phyloP scores from a whole-genome alignment of 1,140 invertebrate species.

The Caenorhabditis elegans region DNA sequence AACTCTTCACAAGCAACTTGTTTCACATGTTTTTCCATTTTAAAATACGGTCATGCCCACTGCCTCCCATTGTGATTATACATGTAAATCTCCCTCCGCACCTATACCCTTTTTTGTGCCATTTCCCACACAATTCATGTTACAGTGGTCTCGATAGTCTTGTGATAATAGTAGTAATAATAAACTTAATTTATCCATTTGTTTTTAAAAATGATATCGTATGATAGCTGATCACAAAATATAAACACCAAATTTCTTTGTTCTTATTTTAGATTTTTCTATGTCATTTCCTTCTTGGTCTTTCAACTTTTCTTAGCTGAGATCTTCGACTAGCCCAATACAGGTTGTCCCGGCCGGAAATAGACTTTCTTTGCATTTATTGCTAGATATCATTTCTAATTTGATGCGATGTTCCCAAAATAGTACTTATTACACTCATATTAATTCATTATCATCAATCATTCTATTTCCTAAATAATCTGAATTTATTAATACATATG shows the following conservation, averaged over 20 bases:
- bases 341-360: conserved; percentile 7
- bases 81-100: conserved; percentile 3
- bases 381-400: conserved; percentile 7
- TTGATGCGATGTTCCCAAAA: conserved; percentile 15
- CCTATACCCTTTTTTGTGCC: background rate
- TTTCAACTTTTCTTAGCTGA: background rate
- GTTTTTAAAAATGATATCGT: background rate
- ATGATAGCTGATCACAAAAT: background rate
- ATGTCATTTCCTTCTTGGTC: background rate
- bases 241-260: background rate
- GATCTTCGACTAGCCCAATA: conserved; percentile 9
- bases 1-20: background rate
- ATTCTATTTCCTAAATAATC: too few species aligned
- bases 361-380: background rate
- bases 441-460: background rate
- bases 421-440: background rate
- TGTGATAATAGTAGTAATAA: background rate
- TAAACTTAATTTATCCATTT: background rate
- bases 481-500: too few species aligned
- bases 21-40: conserved; percentile 19
- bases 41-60: conserved; percentile 1
- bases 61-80: conserved; percentile 18
- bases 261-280: background rate
- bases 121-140: background rate
- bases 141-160: background rate